Percentiles rank a stretch among this genome's conserved stretches.
Conservation (phyloP, 37 sponge, comb jelly and placozoan species). For the Chondrilla cf. caribensis region DNA sequence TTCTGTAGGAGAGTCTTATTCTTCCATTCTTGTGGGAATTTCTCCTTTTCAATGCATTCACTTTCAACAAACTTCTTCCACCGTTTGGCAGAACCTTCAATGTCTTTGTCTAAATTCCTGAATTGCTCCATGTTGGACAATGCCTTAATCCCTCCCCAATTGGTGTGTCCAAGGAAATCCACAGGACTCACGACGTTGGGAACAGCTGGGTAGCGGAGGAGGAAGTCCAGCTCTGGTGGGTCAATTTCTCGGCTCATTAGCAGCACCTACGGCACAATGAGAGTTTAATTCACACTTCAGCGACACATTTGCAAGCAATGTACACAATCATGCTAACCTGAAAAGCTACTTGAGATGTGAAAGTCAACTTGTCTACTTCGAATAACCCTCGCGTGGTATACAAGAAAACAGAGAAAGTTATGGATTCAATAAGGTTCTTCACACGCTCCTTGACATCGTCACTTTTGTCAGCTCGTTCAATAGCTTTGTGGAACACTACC, state of each 20-base stretch:
- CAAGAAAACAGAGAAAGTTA: slow-evolving; percentile 96
- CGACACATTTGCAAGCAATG: background rate
- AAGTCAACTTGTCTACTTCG: slow-evolving; percentile 95
- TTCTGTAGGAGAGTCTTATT: slow-evolving; percentile 96
- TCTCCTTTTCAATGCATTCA: slow-evolving; percentile 98
- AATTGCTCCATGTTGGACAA: slow-evolving; percentile 96
- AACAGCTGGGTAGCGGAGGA: slow-evolving; percentile 86
- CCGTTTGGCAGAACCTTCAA: slow-evolving; percentile 97
- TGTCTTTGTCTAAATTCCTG: slow-evolving; percentile 93
- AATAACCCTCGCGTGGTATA: slow-evolving; percentile 96
- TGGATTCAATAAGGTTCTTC: slow-evolving; percentile 86
- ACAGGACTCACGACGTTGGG: slow-evolving; percentile 94
- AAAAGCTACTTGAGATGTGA: slow-evolving; percentile 94
- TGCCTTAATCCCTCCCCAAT: slow-evolving; percentile 98
- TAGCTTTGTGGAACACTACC: slow-evolving; percentile 97
- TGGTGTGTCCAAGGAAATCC: slow-evolving; percentile 87
- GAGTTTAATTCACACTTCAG: background rate
- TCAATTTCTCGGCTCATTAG: slow-evolving; percentile 89
- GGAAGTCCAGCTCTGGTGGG: slow-evolving; percentile 92
- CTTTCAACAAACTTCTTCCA: slow-evolving; percentile 99
- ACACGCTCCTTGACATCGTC: slow-evolving; percentile 91
- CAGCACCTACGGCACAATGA: slow-evolving; percentile 47
- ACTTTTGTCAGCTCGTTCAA: slow-evolving; percentile 79
- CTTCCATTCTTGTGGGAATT: slow-evolving; percentile 99
- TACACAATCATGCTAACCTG: slow-evolving; percentile 41